Evolutionary conservation across 1,140 invertebrate genomes (phyloP).

Genomic region (Coptotermes formosanus): DNA sequence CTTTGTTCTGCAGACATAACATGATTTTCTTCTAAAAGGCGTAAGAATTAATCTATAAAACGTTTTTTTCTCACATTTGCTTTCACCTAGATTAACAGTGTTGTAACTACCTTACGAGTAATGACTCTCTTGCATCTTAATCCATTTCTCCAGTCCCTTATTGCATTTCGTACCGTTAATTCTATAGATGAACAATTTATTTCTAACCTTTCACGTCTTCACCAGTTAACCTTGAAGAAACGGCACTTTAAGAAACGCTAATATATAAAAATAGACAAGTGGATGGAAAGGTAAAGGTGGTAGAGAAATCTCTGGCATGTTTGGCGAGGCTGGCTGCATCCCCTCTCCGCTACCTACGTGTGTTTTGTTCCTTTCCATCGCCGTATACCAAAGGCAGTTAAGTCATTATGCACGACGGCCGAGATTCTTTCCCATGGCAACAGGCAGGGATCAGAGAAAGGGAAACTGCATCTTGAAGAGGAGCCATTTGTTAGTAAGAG

Average conservation of each 20-base stretch:
- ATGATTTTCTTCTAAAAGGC: no score
- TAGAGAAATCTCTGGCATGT: conserved; percentile 15
- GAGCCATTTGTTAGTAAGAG: background rate
- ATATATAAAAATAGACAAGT: background rate
- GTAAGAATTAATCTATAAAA: no score
- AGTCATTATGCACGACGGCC: background rate
- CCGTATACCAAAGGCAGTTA: background rate
- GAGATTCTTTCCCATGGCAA: background rate
- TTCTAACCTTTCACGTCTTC: background rate
- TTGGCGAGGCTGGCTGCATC: background rate
- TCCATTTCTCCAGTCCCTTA: no score
- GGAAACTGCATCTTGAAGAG: background rate
- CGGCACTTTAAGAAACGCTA: background rate
- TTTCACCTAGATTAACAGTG: no score
- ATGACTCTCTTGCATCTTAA: no score
- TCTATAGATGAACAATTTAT: no score
- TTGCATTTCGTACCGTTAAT: no score
- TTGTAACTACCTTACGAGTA: no score
- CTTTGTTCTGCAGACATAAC: no score
- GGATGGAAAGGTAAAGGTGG: background rate
- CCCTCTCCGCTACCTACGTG: background rate
- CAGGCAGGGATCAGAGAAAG: background rate
- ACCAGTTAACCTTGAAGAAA: conserved; percentile 3
- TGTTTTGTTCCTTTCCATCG: background rate
- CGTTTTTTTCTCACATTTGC: no score